Evolutionary conservation across 2,113 vertebrate species (phyloP).

Genomic region (Chiloscyllium plagiosum): DNA sequence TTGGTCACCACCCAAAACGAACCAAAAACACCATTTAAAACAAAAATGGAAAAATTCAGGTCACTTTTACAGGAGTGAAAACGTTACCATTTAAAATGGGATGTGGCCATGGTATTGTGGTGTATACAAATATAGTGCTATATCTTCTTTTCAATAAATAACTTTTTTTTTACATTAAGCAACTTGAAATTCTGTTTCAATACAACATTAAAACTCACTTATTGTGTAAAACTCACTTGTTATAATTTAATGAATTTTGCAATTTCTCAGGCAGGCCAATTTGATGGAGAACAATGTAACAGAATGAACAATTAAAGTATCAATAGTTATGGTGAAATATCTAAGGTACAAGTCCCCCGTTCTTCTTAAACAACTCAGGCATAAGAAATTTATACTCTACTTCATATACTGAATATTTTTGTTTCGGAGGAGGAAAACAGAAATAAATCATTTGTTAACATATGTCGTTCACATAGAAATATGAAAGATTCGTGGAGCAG

Average conservation of each 20-base stretch:
- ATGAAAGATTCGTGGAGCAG: neutral
- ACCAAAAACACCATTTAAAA: too few species aligned
- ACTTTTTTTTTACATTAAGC: neutral
- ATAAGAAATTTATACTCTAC: neutral
- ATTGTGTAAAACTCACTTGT: neutral
- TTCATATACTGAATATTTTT: neutral
- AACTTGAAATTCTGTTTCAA: neutral
- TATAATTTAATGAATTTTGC: neutral
- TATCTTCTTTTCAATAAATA: neutral
- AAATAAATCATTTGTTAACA: neutral
- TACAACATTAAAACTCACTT: neutral
- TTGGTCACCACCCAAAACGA: too few species aligned
- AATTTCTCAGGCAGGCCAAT: neutral
- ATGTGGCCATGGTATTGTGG: neutral
- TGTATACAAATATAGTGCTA: neutral
- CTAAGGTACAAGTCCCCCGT: neutral
- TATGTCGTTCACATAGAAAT: neutral
- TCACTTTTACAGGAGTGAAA: neutral
- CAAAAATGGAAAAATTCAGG: neutral
- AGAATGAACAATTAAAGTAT: neutral
- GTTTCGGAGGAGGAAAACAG: neutral
- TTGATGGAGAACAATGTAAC: neutral
- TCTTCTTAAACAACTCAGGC: neutral
- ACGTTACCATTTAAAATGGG: neutral
- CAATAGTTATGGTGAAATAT: neutral